Conservation (phyloP, 2,797 vertebrate species). For the Centropyge bicolor region DNA sequence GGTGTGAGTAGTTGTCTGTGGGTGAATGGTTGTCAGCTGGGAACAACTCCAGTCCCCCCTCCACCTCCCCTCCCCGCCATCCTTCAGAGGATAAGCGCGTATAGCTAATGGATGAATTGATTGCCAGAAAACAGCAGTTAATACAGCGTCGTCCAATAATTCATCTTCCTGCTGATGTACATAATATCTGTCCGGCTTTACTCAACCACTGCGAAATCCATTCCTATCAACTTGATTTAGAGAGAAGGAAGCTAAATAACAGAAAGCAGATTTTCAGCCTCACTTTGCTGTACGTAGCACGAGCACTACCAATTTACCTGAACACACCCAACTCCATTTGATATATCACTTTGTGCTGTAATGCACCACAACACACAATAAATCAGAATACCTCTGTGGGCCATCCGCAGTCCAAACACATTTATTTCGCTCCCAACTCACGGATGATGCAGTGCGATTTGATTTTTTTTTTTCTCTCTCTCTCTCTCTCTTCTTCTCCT, state of each 20-base stretch:
- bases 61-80: background rate
- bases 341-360: slow-evolving; percentile 80
- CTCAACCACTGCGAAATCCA: slow-evolving; percentile 63
- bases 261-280: slow-evolving; percentile 56
- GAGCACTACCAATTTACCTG: slow-evolving; percentile 69
- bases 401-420: slow-evolving; percentile 75
- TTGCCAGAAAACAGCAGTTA: slow-evolving; percentile 54
- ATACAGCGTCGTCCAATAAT: slow-evolving; percentile 49
- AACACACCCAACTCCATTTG: slow-evolving; percentile 72
- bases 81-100: background rate
- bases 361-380: slow-evolving; percentile 78
- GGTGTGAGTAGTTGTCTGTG: background rate
- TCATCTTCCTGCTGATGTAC: slow-evolving; percentile 35
- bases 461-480: slow-evolving; percentile 43
- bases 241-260: slow-evolving; percentile 57
- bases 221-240: slow-evolving; percentile 75
- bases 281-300: slow-evolving; percentile 37
- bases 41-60: background rate
- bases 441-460: slow-evolving; percentile 66
- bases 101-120: slow-evolving; percentile 24
- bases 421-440: slow-evolving; percentile 70
- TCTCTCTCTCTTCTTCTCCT: too few species aligned
- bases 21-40: slow-evolving; percentile 1
- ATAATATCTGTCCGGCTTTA: slow-evolving; percentile 49
- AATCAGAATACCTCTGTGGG: slow-evolving; percentile 83